Evolutionary conservation across 2,113 vertebrate genomes (phyloP).

Genomic region (Heliornis fulica): DNA sequence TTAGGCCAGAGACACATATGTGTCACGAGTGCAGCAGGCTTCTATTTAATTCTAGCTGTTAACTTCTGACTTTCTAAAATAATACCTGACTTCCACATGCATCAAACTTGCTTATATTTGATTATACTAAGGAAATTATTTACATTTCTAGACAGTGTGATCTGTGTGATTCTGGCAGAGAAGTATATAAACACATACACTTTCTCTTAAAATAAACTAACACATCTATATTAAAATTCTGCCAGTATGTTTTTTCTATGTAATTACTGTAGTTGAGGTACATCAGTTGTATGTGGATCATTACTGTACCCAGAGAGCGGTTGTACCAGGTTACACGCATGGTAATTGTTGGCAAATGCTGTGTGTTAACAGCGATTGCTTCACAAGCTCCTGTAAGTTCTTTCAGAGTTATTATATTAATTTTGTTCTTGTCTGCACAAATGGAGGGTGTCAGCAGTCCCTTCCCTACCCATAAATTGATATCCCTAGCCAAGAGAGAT

Average conservation of each 20-base stretch:
- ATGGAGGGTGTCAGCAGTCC: not conserved
- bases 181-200: not conserved
- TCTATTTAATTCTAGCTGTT: not conserved
- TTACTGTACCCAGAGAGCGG: not conserved
- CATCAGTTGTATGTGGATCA: accelerated
- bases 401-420: not conserved
- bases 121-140: not conserved
- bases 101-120: not conserved
- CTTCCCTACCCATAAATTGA: not conserved
- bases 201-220: not conserved
- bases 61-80: not conserved
- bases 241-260: not conserved
- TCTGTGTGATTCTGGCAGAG: not conserved
- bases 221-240: not conserved
- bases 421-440: not conserved
- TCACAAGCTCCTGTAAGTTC: not conserved
- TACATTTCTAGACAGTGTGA: not conserved
- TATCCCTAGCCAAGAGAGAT: not conserved
- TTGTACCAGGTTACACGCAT: accelerated
- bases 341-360: not conserved
- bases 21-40: not conserved
- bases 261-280: not conserved
- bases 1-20: not conserved
- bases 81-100: not conserved
- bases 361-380: not conserved